Percentiles rank a stretch among this genome's conserved stretches.
Evolutionary conservation across 1,140 invertebrate species (phyloP).

Genomic region (Procambarus virginalis): DNA sequence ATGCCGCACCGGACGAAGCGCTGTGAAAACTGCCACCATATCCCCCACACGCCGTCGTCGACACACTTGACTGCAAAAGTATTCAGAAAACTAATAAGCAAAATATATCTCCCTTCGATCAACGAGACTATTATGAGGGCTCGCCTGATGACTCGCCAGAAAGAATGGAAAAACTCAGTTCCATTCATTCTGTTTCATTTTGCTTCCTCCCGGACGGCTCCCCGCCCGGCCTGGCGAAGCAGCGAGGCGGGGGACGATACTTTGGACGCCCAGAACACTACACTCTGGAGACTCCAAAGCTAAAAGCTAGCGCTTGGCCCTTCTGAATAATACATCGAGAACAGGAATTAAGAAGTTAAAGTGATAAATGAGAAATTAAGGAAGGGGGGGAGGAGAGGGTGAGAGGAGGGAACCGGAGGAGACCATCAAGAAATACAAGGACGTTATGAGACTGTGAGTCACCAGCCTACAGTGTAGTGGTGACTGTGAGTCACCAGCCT

Average conservation of each 20-base stretch:
- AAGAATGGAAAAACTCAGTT: constrained; percentile 42
- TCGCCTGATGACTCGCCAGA: constrained; percentile 35
- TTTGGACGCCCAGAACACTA: neutral
- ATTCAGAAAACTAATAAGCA: constrained; percentile 66
- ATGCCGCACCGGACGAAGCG: constrained; percentile 10
- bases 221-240: too few relatives aligned
- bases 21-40: neutral
- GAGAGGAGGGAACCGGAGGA: neutral
- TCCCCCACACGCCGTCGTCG: constrained; percentile 24
- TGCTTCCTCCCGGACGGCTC: neutral
- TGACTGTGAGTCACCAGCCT: too few relatives aligned
- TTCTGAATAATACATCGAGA: neutral
- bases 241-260: neutral
- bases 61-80: constrained; percentile 63
- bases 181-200: constrained; percentile 53
- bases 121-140: constrained; percentile 52
- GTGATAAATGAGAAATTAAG: neutral
- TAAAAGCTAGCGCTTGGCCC: neutral
- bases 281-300: neutral
- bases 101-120: constrained; percentile 63
- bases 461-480: neutral
- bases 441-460: neutral
- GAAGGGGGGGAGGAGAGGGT: neutral
- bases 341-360: neutral
- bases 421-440: neutral